Conservation (phyloP, 2,797 vertebrate species). For the Anableps anableps region DNA sequence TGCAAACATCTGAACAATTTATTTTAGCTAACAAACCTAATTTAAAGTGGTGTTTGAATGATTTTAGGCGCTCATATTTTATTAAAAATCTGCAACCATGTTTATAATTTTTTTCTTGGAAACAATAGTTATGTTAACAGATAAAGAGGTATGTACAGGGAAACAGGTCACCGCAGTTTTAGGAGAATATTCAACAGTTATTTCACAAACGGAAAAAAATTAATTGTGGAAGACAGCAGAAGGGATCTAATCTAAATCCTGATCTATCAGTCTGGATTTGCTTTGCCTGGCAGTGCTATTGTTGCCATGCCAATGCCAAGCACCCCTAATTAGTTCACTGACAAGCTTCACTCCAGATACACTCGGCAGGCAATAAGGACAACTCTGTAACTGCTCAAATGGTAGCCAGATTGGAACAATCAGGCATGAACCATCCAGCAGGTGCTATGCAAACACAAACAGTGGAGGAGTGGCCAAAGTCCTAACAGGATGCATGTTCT, state of each 20-base stretch:
- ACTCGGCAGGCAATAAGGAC: constrained; percentile 28
- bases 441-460: constrained; percentile 58
- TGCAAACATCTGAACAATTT: neutral
- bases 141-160: too few relatives aligned
- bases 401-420: constrained; percentile 42
- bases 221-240: constrained; percentile 29
- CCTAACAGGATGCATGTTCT: constrained; percentile 43
- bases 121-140: too few relatives aligned
- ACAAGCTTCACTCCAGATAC: constrained; percentile 30
- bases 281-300: constrained; percentile 28
- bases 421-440: constrained; percentile 28
- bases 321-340: constrained; percentile 43
- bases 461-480: constrained; percentile 61
- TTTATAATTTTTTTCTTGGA: too few relatives aligned
- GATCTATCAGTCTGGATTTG: constrained; percentile 18
- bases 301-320: constrained; percentile 63
- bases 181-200: neutral
- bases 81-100: too few relatives aligned
- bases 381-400: constrained; percentile 9
- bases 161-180: too few relatives aligned
- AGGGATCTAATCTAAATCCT: constrained; percentile 31
- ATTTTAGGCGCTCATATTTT: too few relatives aligned
- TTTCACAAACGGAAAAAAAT: neutral
- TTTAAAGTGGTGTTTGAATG: too few relatives aligned
- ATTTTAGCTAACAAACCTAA: too few relatives aligned